A percentile compares a stretch with the other conserved stretches of the same genome.
Evolutionary conservation across 2,797 vertebrate species (phyloP).

Genomic region (Pipistrellus nathusii): DNA sequence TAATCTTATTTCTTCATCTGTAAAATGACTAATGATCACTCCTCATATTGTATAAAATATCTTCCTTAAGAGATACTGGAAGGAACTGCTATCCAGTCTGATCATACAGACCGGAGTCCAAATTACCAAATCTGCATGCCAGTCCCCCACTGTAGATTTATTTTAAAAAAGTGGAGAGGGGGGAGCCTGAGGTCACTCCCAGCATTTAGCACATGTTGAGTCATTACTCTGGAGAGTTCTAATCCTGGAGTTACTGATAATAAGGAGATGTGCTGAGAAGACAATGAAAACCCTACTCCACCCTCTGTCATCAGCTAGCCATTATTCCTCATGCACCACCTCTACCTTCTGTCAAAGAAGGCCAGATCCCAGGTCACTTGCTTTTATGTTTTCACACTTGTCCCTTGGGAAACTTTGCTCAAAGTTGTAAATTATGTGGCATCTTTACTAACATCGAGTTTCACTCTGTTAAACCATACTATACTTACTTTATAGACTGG

Average conservation of each 20-base stretch:
- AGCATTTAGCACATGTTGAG: constrained; percentile 48
- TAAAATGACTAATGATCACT: constrained; percentile 22
- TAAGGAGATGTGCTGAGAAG: constrained; percentile 5
- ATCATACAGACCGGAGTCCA: neutral
- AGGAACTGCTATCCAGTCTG: neutral
- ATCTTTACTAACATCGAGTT: constrained; percentile 35
- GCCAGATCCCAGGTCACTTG: constrained; percentile 60
- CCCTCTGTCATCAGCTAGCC: neutral
- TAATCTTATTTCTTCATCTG: neutral
- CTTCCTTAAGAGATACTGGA: neutral
- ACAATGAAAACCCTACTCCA: accelerated
- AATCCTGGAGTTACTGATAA: neutral
- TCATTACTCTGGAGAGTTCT: constrained; percentile 53
- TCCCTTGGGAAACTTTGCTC: constrained; percentile 57
- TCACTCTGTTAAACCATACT: constrained; percentile 47
- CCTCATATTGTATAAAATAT: neutral
- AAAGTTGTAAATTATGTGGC: constrained; percentile 3
- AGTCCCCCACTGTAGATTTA: neutral
- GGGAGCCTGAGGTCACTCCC: neutral
- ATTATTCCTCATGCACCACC: neutral
- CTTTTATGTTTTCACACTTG: constrained; percentile 57
- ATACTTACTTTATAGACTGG: neutral
- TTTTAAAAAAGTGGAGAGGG: neutral
- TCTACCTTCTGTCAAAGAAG: constrained; percentile 45
- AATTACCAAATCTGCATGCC: neutral